phyloP scores from a whole-genome alignment of 2,888 invertebrate genomes.

The Heteromurus nitidus region DNA sequence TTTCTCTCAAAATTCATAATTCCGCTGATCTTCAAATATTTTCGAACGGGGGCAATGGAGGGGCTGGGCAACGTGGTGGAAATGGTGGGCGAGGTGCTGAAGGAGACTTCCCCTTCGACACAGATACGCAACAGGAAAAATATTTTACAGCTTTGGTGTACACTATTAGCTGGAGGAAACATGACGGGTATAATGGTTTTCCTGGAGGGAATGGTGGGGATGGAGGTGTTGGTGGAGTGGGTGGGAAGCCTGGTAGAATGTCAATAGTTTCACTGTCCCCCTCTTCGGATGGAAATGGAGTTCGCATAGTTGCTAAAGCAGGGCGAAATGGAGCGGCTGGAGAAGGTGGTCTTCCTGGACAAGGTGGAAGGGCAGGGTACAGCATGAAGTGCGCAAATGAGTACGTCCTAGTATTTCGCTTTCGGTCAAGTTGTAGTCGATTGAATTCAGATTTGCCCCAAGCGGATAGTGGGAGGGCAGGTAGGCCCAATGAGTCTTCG shows the following conservation, averaged over 20 bases:
- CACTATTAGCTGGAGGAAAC: background rate
- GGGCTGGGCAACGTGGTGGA: conserved; percentile 13
- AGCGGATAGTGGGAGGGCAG: background rate
- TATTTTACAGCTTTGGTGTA: background rate
- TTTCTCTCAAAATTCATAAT: background rate
- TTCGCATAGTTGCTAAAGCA: background rate
- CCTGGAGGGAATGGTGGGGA: conserved; percentile 22
- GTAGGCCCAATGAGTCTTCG: background rate
- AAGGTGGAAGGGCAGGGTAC: background rate
- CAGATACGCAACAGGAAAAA: background rate
- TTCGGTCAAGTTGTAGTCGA: background rate
- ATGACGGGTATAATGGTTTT: background rate
- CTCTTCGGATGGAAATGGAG: background rate
- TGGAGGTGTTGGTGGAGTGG: conserved; percentile 2
- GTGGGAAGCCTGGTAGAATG: background rate
- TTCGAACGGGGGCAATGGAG: conserved; percentile 4
- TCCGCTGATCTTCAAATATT: background rate
- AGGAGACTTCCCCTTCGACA: background rate
- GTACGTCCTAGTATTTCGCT: background rate
- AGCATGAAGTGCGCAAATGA: background rate
- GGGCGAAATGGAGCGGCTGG: background rate
- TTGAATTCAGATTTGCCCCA: background rate
- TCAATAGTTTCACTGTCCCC: background rate
- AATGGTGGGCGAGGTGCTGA: background rate
- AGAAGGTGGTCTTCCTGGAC: conserved; percentile 1